phyloP scores from a whole-genome alignment of 2,888 invertebrate genomes.

The Eilema caniola region DNA sequence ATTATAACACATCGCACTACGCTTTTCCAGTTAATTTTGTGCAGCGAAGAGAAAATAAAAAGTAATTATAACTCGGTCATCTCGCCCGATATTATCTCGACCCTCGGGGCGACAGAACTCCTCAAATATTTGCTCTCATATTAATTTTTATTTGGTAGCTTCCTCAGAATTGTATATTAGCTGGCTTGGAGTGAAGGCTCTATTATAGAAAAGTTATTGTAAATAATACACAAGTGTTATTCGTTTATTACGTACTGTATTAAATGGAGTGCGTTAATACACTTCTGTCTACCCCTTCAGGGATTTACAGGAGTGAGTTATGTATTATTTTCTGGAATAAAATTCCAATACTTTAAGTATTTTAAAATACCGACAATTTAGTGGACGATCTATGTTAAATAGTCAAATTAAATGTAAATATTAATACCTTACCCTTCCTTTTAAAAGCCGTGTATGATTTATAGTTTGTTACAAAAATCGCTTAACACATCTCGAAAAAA shows the following conservation, averaged over 20 bases:
- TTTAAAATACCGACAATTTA: too few relatives aligned
- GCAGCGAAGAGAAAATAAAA: slow-evolving; percentile 67
- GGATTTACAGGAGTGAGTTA: too few relatives aligned
- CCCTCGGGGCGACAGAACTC: slow-evolving; percentile 47
- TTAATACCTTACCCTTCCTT: too few relatives aligned
- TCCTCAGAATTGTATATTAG: slow-evolving; percentile 26
- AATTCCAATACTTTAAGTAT: too few relatives aligned
- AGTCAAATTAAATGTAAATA: too few relatives aligned
- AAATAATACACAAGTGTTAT: neutral
- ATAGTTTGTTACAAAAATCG: neutral
- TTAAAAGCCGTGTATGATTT: too few relatives aligned
- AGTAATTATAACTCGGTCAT: slow-evolving; percentile 76
- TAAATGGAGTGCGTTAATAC: too few relatives aligned
- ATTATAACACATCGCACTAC: slow-evolving; percentile 31
- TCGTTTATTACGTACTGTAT: too few relatives aligned
- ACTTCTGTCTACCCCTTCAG: too few relatives aligned
- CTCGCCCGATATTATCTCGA: slow-evolving; percentile 62
- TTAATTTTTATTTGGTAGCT: slow-evolving; percentile 53
- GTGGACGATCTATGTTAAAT: too few relatives aligned
- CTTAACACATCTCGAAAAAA: neutral
- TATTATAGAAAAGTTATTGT: slow-evolving; percentile 6
- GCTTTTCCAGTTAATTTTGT: slow-evolving; percentile 52
- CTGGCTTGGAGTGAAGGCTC: neutral
- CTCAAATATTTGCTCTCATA: slow-evolving; percentile 59
- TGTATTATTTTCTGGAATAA: too few relatives aligned